Evolutionary conservation across 2,113 vertebrate genomes (phyloP).

Genomic region (Petromus typicus): DNA sequence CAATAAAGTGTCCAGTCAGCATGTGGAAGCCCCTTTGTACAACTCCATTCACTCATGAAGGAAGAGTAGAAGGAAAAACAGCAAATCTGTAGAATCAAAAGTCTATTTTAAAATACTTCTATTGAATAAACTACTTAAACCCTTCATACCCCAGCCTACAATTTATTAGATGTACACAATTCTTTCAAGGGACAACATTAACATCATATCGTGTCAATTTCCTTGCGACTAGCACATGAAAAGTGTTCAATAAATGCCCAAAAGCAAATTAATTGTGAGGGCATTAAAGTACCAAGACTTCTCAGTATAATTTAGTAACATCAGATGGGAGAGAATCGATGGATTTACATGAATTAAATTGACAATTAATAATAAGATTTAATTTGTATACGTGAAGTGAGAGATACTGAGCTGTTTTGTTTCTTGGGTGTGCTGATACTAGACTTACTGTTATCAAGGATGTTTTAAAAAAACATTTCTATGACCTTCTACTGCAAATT

Average conservation of each 20-base stretch:
- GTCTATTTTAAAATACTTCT: neutral
- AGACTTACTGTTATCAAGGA: neutral
- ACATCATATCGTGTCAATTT: neutral
- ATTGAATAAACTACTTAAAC: neutral
- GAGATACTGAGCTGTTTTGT: neutral
- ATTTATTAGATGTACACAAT: neutral
- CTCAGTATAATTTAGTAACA: neutral
- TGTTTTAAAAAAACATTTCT: slow-evolving; percentile 1
- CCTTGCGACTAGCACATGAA: neutral
- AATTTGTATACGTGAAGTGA: neutral
- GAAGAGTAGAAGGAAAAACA: neutral
- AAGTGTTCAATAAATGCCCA: neutral
- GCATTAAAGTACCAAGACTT: too few species aligned
- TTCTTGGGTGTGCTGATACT: neutral
- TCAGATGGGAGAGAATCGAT: neutral
- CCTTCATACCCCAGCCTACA: neutral
- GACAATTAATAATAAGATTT: neutral
- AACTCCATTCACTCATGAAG: neutral
- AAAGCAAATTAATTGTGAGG: neutral
- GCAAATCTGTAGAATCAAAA: neutral
- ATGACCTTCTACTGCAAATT: neutral
- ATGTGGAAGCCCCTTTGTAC: neutral
- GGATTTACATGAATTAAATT: neutral
- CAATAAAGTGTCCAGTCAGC: neutral
- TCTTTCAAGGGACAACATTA: neutral